Evolutionary conservation across 2,888 invertebrate genomes (phyloP), one percentile per base, ranked within the genome.

Genomic region (Drosophila colorata): DNA sequence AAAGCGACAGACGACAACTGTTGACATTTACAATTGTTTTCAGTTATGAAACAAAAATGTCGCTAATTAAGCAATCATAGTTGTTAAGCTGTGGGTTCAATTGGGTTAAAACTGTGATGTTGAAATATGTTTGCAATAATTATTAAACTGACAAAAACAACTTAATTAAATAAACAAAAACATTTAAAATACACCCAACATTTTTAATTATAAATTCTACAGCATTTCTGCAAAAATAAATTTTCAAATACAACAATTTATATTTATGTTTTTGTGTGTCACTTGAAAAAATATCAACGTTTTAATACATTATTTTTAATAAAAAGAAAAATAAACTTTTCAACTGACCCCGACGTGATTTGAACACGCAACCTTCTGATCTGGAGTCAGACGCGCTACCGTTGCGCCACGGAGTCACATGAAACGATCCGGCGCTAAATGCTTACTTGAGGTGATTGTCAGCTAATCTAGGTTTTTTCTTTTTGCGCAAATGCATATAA

Each of bases 21-120:
- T 84, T 87, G 87, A 84, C 84, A 84, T 80, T 65, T 70, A 37
- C 69, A 84, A 84, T 84, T 79, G 80, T 71, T 70, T 70, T 61
- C 64, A 52, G 63, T 80, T 69, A 57, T 64, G 64, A 49, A 79
- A 70, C 77, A 63, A 74, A 76, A 74, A 59, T 28, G 47, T 68
- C 47, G 56, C 78, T 83, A 83, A 82, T 82, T 86, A 86, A 83
- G 83, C 66, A 58, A 85, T 80, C 70, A 71, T 43, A 63, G 65
- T 38, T 51, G 35, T 18, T 58, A n/a, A 56, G 16, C 25, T 55
- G 59, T 48, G 46, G 25, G 46, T 35, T 53, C 55, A 58, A 58
- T 56, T 48, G 53, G 8, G 6, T 25, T 38, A 25, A 38, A 46
- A 18, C 13, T 35, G 33, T 25, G 31, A n/a, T 35, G 44, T 46